Conservation (phyloP, 1,140 invertebrate genomes). For the Palaemon carinicauda region DNA sequence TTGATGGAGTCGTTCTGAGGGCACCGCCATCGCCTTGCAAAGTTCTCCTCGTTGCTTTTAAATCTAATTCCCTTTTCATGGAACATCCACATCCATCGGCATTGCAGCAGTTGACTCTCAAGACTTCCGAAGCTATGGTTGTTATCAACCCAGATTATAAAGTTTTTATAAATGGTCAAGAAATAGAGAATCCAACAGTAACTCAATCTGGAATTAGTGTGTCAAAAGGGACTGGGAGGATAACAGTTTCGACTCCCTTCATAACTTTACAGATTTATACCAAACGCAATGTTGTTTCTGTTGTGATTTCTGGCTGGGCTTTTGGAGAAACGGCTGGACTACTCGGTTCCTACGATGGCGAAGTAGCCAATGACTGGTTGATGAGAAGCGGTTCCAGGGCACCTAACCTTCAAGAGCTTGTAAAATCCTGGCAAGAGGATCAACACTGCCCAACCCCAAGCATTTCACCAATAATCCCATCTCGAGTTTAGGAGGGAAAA, state of each 20-base stretch:
- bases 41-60: constrained; percentile 12
- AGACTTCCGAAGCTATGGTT: not conserved
- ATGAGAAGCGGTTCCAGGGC: constrained; percentile 8
- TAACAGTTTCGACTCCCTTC: not conserved
- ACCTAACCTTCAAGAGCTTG: constrained; percentile 22
- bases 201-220: not conserved
- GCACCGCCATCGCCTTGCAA: constrained; percentile 32
- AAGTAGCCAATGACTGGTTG: constrained; percentile 25
- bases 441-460: constrained; percentile 5
- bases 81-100: constrained; percentile 15
- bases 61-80: not conserved
- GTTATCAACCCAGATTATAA: constrained; percentile 6
- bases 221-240: not conserved
- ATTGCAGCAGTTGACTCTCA: not conserved
- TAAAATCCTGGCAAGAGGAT: constrained; percentile 31
- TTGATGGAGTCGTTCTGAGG: constrained; percentile 29
- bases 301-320: constrained; percentile 28
- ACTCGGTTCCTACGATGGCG: constrained; percentile 24
- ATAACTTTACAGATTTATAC: not conserved
- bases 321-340: constrained; percentile 21
- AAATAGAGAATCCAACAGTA: not conserved
- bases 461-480: not conserved
- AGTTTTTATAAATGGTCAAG: constrained; percentile 12
- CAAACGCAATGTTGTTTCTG: not conserved
- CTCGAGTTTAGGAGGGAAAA: not conserved